Base-by-base conservation (phyloP, 2,888 invertebrate genomes). In the Barypeithes pellucidus region DNA sequence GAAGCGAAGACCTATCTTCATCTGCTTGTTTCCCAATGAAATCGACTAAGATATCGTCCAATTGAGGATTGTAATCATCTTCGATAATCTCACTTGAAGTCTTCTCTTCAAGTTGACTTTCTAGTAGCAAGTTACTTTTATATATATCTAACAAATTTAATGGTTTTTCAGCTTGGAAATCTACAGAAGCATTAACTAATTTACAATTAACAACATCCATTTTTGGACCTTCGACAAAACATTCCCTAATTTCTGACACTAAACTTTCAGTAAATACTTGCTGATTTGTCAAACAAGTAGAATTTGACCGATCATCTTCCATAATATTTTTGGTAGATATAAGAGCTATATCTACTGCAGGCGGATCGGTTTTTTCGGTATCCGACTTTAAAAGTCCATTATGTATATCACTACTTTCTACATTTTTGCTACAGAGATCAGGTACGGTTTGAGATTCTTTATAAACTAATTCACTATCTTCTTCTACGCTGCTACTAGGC, bases 391-490 rank as follows among this genome's bases (percentile, higher is more conserved):
- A 65, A 47, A 33, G 20, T 36, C 20, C 52, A n/a, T 45, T 67
- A 54, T 11, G 39, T 36, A 41, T 66, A 52, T 73, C 63, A 67
- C 75, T 76, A 62, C 59, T 60, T 72, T 77, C 68, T 61, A 75
- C 72, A 57, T 76, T 75, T 62, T 71, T 61, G 16, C 69, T 69
- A 73, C 22, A 57, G 68, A 68, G 62, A 72, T 75, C 72, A 75
- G 71, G 67, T 72, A 76, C 72, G n/a, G 36, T 33, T 50, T 78
- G 75, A 68, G 77, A 77, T 50, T 77, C 73, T 33, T 75, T 70
- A 67, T 22, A 43, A 67, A 20, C 36, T 45, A 62, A 16, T 33
- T 62, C 63, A 22, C 45, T 24, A 67, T 60, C 41, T 43, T 43
- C 47, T 60, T 20, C 67, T 59, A 45, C 29, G 9, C 41, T 43